Conservation (phyloP, 2,797 vertebrate species). For the Myripristis jacobus region DNA sequence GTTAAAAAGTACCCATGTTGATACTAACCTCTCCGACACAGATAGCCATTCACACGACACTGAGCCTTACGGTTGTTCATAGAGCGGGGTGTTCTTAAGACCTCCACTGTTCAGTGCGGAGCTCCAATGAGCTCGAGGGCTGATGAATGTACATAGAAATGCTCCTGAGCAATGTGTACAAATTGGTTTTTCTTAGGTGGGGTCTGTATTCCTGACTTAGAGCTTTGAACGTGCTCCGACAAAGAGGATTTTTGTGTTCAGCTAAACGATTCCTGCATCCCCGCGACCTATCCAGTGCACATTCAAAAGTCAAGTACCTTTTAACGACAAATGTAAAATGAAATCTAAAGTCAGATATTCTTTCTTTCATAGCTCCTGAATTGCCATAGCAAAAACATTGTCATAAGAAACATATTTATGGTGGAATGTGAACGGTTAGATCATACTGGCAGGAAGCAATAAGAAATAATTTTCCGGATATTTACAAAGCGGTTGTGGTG, state of each 20-base stretch:
- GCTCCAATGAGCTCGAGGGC: constrained; percentile 30
- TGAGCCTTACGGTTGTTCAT: constrained; percentile 71
- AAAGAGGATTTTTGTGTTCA: constrained; percentile 26
- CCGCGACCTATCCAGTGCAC: neutral
- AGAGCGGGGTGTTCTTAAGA: constrained; percentile 45
- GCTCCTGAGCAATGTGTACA: constrained; percentile 50
- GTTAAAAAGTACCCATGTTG: constrained; percentile 84
- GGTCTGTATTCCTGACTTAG: constrained; percentile 26
- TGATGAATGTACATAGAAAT: constrained; percentile 48
- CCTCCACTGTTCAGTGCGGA: constrained; percentile 46
- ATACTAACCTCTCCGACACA: constrained; percentile 82
- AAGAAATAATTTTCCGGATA: constrained; percentile 16
- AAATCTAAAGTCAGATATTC: neutral
- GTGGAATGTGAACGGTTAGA: neutral
- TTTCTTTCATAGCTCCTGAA: neutral
- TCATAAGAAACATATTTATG: neutral
- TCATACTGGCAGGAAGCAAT: neutral
- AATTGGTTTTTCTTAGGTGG: constrained; percentile 50
- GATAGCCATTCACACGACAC: constrained; percentile 87
- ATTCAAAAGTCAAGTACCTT: neutral
- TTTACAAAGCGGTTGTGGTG: constrained; percentile 38
- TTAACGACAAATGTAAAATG: neutral
- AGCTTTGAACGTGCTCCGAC: constrained; percentile 29
- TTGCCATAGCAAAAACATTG: constrained; percentile 3
- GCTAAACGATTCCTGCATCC: neutral